These are phyloP conservation scores for Pachycephus smyrnensis DNA, from an alignment of 2,888 invertebrate genomes.

Conservation along the genomic window DNA sequence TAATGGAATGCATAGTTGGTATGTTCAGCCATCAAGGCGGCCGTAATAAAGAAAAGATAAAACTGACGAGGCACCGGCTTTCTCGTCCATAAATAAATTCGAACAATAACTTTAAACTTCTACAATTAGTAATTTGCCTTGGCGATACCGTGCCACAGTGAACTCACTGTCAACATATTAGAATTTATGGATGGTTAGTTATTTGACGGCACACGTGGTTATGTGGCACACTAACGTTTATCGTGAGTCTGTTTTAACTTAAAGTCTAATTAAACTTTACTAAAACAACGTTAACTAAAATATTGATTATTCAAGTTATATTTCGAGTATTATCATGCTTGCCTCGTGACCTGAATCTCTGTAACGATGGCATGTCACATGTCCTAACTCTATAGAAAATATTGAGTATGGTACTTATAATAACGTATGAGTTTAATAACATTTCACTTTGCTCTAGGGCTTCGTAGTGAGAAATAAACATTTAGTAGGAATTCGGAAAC, in stretches of 20 bases:
- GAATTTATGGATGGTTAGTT: neutral
- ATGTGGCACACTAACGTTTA: neutral
- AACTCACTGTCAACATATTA: neutral
- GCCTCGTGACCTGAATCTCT: slow-evolving; percentile 10
- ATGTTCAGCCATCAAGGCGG: neutral
- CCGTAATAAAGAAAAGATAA: neutral
- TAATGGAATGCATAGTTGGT: neutral
- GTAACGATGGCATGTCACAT: neutral
- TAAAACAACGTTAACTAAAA: neutral
- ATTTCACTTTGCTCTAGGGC: neutral
- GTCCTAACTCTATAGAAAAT: slow-evolving; percentile 12
- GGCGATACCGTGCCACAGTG: neutral
- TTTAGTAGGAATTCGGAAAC: too few species aligned
- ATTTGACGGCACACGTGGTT: neutral
- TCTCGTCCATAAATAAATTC: neutral
- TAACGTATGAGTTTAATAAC: slow-evolving; percentile 14
- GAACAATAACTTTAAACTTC: neutral
- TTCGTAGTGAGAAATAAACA: neutral
- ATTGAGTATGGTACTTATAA: neutral
- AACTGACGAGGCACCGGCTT: neutral
- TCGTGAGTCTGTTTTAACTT: neutral
- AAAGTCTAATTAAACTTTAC: neutral
- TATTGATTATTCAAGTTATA: neutral
- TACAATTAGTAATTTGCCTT: neutral
- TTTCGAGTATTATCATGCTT: neutral